Conservation (phyloP, 2,797 vertebrate genomes). For the Chelon labrosus region DNA sequence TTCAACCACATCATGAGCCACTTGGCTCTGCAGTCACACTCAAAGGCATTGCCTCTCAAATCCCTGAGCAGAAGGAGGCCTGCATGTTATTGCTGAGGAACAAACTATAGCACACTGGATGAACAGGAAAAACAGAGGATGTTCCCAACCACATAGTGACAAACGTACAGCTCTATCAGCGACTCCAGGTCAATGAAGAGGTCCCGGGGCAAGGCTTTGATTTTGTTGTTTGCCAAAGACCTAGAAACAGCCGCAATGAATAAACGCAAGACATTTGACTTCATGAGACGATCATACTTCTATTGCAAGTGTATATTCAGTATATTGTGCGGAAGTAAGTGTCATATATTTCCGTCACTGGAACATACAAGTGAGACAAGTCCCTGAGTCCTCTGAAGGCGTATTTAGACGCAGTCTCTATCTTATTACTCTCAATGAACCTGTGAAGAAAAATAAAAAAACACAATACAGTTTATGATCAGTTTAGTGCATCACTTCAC, state of each 20-base stretch:
- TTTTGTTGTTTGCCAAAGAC: slow-evolving; percentile 97
- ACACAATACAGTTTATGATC: not conserved
- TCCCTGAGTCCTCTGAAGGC: slow-evolving; percentile 96
- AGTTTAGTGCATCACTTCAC: not conserved
- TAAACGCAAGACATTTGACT: not conserved
- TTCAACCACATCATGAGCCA: slow-evolving; percentile 98
- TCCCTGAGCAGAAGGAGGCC: slow-evolving; percentile 84
- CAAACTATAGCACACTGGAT: not conserved
- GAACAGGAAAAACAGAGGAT: not conserved
- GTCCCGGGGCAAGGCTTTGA: slow-evolving; percentile 93
- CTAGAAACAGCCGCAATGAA: slow-evolving; percentile 72
- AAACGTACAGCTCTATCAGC: slow-evolving; percentile 96
- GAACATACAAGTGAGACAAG: slow-evolving; percentile 96
- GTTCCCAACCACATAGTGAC: not conserved
- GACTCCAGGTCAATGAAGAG: slow-evolving; percentile 97
- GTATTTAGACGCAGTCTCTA: slow-evolving; percentile 93
- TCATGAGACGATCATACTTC: not conserved
- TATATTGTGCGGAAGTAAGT: not conserved
- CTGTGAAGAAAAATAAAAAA: slow-evolving; percentile 72
- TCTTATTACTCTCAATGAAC: slow-evolving; percentile 98
- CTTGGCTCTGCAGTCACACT: slow-evolving; percentile 98
- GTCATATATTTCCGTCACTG: not conserved
- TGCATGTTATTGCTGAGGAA: slow-evolving; percentile 19
- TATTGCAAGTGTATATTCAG: not conserved
- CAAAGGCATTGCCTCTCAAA: slow-evolving; percentile 96